A percentile compares a stretch with the other conserved stretches of the same genome.
These are phyloP conservation scores for Sylvilagus bachmani DNA, from an alignment of 2,113 vertebrate genomes.

Conservation along the genomic window DNA sequence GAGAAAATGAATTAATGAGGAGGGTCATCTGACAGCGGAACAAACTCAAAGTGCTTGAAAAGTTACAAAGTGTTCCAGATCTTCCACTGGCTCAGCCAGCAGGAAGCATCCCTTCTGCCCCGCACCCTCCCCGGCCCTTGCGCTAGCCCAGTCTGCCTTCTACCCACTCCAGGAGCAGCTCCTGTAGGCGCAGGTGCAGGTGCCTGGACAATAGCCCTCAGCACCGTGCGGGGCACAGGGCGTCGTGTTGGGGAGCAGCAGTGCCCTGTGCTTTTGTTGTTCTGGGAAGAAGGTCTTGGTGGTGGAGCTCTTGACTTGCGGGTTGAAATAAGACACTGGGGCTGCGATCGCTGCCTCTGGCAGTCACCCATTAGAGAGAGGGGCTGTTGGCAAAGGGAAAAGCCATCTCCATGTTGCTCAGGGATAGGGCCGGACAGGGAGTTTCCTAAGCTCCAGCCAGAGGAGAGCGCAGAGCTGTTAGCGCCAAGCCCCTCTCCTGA, in stretches of 20 bases:
- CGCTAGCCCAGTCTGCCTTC: not conserved
- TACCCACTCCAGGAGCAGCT: too few species aligned
- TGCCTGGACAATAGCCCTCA: not conserved
- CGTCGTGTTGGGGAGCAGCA: not conserved
- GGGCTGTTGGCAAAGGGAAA: not conserved
- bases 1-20: slow-evolving; percentile 78
- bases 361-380: slow-evolving; percentile 33
- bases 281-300: slow-evolving; percentile 43
- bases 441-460: not conserved
- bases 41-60: not conserved
- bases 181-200: not conserved
- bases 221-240: not conserved
- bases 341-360: slow-evolving; percentile 58
- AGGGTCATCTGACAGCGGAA: slow-evolving; percentile 47
- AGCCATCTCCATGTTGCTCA: not conserved
- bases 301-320: slow-evolving; percentile 55
- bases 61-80: accelerated
- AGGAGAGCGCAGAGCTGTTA: too few species aligned
- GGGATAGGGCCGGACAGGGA: not conserved
- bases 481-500: not conserved
- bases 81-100: not conserved
- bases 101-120: too few species aligned
- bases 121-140: too few species aligned
- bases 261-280: not conserved
- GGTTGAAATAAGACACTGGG: not conserved